These are phyloP conservation scores for Atta cephalotes DNA, from an alignment of 1,140 invertebrate species.

Conservation along the genomic window DNA sequence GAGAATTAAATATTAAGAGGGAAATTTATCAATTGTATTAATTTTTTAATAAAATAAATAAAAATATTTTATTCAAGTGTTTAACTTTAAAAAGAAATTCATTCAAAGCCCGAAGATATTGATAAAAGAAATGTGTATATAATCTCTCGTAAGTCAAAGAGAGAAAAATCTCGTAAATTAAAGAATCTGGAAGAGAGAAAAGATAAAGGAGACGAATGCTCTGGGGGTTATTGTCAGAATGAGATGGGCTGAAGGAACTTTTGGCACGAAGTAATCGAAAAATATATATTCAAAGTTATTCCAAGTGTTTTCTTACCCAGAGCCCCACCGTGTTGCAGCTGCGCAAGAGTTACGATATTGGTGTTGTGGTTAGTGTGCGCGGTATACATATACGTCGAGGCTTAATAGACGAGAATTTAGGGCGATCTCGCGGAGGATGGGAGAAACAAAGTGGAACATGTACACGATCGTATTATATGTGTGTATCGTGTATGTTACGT, in stretches of 20 bases:
- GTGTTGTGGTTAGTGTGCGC: slow-evolving; percentile 70
- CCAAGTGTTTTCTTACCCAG: slow-evolving; percentile 77
- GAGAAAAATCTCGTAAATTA: too few species aligned
- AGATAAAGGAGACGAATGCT: neutral
- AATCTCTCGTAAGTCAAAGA: slow-evolving; percentile 7
- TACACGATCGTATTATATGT: slow-evolving; percentile 29
- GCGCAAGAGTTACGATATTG: slow-evolving; percentile 75
- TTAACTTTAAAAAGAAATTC: neutral
- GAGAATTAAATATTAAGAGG: neutral
- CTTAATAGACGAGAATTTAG: slow-evolving; percentile 73
- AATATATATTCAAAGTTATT: slow-evolving; percentile 78
- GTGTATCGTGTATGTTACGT: slow-evolving; percentile 20
- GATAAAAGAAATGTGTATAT: neutral
- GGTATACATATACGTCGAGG: slow-evolving; percentile 58
- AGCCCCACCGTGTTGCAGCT: slow-evolving; percentile 79
- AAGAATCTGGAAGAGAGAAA: slow-evolving; percentile 3
- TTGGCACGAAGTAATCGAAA: slow-evolving; percentile 69
- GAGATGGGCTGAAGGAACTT: slow-evolving; percentile 29
- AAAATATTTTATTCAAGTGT: neutral
- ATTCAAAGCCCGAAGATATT: neutral
- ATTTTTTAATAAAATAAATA: neutral
- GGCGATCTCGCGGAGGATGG: slow-evolving; percentile 69
- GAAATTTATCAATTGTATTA: neutral
- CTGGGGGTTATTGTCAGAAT: neutral
- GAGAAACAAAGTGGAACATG: slow-evolving; percentile 54